phyloP scores from a whole-genome alignment of 2,113 vertebrate genomes.

The Pitta sordida region DNA sequence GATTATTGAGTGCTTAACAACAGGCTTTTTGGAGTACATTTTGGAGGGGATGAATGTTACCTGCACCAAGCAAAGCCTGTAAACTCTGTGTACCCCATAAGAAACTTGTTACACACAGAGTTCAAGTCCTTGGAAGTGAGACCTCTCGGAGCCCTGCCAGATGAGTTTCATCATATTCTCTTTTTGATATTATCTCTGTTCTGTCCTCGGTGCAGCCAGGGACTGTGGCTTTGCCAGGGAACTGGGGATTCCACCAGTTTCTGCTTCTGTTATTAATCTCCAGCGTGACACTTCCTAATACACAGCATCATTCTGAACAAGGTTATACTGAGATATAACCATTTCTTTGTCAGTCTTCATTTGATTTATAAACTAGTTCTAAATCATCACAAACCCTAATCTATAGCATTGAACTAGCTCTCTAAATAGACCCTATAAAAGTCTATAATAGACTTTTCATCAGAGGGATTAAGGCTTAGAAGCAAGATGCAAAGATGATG shows the following conservation, averaged over 20 bases:
- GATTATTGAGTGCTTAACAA: background rate
- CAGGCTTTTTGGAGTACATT: background rate
- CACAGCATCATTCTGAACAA: background rate
- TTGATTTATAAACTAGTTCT: background rate
- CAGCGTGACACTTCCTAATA: background rate
- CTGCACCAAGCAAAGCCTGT: background rate
- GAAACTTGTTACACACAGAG: background rate
- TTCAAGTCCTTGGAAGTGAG: background rate
- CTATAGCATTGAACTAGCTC: background rate
- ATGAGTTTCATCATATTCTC: background rate
- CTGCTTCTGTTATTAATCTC: background rate
- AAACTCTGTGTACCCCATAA: accelerated
- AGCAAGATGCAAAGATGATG: background rate
- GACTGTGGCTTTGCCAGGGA: background rate
- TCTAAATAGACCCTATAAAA: background rate
- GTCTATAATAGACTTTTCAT: background rate
- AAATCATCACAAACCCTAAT: background rate
- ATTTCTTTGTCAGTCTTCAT: background rate
- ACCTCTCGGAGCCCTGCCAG: background rate
- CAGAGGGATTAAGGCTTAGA: background rate
- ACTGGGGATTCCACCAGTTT: background rate
- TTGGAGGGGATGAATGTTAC: background rate
- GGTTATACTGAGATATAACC: background rate
- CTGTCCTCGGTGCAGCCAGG: background rate
- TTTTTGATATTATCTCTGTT: background rate